Percentiles rank a stretch among this genome's conserved stretches.
Evolutionary conservation across 2,888 invertebrate species (phyloP).

Genomic region (Phyto melanocephala): DNA sequence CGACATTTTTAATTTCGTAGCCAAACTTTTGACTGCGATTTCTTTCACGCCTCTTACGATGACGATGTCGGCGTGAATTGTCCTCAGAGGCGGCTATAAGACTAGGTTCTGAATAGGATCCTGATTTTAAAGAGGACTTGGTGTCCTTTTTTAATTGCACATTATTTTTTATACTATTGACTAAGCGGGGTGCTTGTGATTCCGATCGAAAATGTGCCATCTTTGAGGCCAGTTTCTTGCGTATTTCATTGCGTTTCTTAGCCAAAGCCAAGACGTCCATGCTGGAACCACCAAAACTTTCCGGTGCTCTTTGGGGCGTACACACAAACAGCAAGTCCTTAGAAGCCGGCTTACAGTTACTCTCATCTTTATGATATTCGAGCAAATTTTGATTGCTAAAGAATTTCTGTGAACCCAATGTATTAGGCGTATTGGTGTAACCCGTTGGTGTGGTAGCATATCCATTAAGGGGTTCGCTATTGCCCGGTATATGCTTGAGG

Average conservation of each 20-base stretch:
- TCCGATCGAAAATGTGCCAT: conserved; percentile 63
- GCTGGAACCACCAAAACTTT: conserved; percentile 68
- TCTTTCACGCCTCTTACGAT: conserved; percentile 77
- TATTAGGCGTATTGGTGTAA: conserved; percentile 72
- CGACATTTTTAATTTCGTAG: conserved; percentile 89
- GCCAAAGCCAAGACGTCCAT: conserved; percentile 72
- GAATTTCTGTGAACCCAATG: conserved; percentile 75
- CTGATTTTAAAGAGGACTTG: conserved; percentile 71
- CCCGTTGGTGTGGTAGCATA: conserved; percentile 76
- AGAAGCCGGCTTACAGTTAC: conserved; percentile 69
- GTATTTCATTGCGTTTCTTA: conserved; percentile 74
- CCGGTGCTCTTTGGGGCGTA: conserved; percentile 76
- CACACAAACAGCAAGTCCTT: conserved; percentile 77
- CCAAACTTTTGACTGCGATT: conserved; percentile 81
- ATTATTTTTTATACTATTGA: conserved; percentile 43
- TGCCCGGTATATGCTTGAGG: conserved; percentile 63
- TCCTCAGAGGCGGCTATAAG: conserved; percentile 76
- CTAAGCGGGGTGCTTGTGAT: conserved; percentile 47
- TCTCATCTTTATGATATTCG: conserved; percentile 73
- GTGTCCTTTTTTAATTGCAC: conserved; percentile 69
- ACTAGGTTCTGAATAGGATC: conserved; percentile 78
- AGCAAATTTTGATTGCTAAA: conserved; percentile 77
- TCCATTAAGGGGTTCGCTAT: conserved; percentile 72
- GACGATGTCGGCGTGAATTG: conserved; percentile 74
- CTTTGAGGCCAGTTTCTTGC: conserved; percentile 71